phyloP scores from a whole-genome alignment of 2,113 vertebrate genomes.

The Upupa epops region DNA sequence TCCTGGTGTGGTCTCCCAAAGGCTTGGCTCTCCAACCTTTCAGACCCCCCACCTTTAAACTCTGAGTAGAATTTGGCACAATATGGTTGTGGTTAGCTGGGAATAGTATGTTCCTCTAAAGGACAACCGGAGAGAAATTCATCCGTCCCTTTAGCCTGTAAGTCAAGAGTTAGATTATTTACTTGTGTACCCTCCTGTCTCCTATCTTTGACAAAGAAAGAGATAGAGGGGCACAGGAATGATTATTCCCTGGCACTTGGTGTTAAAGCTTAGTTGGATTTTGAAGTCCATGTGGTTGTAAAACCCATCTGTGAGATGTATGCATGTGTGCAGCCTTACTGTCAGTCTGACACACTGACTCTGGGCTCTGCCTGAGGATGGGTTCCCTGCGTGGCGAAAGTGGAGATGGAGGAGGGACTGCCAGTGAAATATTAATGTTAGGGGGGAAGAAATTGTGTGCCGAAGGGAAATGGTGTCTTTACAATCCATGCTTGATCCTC shows the following conservation, averaged over 20 bases:
- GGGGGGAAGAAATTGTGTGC: not conserved
- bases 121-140: not conserved
- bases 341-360: not conserved
- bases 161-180: not conserved
- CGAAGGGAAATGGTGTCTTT: not conserved
- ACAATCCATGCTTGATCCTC: not conserved
- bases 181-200: not conserved
- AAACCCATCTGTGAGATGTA: not conserved
- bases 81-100: not conserved
- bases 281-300: not conserved
- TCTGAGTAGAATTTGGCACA: not conserved
- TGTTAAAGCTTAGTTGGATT: not conserved
- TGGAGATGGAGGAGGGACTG: not conserved
- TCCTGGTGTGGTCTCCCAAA: not conserved
- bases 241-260: not conserved
- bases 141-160: not conserved
- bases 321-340: not conserved
- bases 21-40: not conserved
- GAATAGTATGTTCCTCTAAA: not conserved
- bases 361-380: fast-evolving
- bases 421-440: not conserved
- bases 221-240: not conserved
- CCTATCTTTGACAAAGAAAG: not conserved
- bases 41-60: not conserved
- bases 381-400: fast-evolving